Base-by-base conservation (phyloP, 2,888 invertebrate species). In the Rhagophthalmus giganteus region DNA sequence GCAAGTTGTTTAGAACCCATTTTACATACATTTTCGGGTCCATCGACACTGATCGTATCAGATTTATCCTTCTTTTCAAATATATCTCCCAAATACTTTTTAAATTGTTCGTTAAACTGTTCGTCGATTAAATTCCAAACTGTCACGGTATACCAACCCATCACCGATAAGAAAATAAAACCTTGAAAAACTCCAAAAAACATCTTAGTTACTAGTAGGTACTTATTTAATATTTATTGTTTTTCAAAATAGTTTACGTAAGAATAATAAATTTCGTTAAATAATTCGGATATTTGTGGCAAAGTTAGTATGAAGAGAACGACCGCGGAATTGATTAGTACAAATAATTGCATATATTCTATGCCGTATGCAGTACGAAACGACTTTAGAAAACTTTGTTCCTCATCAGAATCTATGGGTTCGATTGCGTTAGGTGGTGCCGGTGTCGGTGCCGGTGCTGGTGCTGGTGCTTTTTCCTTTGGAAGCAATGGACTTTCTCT, bases 271-370 rank as follows among this genome's bases (percentile, higher is more conserved):
- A 77, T 57, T 11, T 72, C 79, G 38, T 76, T 74, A 48, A 80
- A 77, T 7, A 79, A 76, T 55, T 81, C 78, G 65, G 83, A 81
- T 58, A 90, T 74, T 58, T 85, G 84, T 0, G 90, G 89, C 81
- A 86, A 88, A 8, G 83, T 83, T 74, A 89, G 78, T 0, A 87
- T 85, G 8, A 87, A 74, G 53, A 90, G 81, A 59, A 89, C 76
- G 53, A 88, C 79, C 31, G 90, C 69, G 14, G 87, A 84, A 73
- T 90, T 90, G 28, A 86, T 84, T 49, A 90, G 76, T 12, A 90
- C 87, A 70, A 90, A 90, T n/a, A 90, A 74, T 73, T 85, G 85
- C 84, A 90, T 84, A 73, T 85, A 87, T 66, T 87, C 87, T 57
- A 85, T 71, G 31, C 86, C 86, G 57, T 84, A 81, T 57, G 81